A percentile compares a stretch with the other conserved stretches of the same genome.
Conservation (phyloP, 2,797 vertebrate genomes). For the Podargus strigoides region DNA sequence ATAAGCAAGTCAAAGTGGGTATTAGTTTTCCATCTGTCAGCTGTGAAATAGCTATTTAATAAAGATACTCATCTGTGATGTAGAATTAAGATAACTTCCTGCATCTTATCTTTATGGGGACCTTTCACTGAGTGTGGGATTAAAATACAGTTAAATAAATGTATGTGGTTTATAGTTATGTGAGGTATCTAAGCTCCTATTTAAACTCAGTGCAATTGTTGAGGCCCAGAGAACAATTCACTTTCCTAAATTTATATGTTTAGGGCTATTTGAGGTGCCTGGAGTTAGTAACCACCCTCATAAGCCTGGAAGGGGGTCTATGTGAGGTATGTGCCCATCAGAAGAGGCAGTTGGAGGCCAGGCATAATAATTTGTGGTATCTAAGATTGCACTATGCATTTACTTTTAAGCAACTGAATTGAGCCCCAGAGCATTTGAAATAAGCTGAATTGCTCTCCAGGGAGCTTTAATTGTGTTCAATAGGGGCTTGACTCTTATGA, state of each 20-base stretch:
- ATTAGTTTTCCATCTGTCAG: constrained; percentile 2
- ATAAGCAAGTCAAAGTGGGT: not conserved
- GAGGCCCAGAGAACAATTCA: not conserved
- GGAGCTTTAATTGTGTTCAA: not conserved
- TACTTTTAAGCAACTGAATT: not conserved
- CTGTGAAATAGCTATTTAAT: constrained; percentile 13
- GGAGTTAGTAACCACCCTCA: not conserved
- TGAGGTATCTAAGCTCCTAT: not conserved
- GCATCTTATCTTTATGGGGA: not conserved
- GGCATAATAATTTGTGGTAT: not conserved
- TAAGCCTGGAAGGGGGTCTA: not conserved
- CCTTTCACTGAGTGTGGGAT: not conserved
- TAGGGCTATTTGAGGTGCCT: not conserved
- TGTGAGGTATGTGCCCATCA: not conserved
- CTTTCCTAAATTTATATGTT: not conserved
- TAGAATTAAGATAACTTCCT: not conserved
- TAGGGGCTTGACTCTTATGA: not conserved
- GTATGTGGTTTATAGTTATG: not conserved
- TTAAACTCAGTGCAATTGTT: not conserved
- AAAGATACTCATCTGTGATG: not conserved
- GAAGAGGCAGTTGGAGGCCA: not conserved
- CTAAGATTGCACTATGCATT: not conserved
- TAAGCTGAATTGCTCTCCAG: not conserved
- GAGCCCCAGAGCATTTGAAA: not conserved
- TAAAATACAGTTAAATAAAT: not conserved